phyloP scores from a whole-genome alignment of 2,113 vertebrate species.

The Diphyllodes magnificus region DNA sequence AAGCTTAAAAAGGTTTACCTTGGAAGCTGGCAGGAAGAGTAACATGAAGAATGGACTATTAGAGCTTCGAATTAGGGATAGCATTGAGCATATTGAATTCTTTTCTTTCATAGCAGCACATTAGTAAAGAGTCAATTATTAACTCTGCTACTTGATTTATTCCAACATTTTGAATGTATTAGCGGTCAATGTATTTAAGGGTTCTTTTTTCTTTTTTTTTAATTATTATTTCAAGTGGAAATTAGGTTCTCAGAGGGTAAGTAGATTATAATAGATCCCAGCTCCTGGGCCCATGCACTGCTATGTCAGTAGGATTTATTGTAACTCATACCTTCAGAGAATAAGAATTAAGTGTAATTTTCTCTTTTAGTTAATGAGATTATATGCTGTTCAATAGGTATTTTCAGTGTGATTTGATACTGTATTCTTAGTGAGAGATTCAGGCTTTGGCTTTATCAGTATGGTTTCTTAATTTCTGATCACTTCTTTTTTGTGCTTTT shows the following conservation, averaged over 20 bases:
- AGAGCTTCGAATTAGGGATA: background rate
- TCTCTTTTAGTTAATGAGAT: conserved; percentile 19
- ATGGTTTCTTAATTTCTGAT: background rate
- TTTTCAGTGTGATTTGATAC: background rate
- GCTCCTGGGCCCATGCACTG: background rate
- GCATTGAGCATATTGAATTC: background rate
- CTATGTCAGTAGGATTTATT: conserved; percentile 11
- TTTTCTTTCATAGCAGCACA: background rate
- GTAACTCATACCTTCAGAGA: background rate
- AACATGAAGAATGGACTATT: background rate
- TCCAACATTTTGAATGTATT: conserved; percentile 4
- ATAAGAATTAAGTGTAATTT: conserved; percentile 34
- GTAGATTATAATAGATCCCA: conserved; percentile 32
- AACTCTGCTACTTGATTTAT: conserved; percentile 39
- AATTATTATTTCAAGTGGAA: conserved; percentile 34
- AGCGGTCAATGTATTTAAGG: background rate
- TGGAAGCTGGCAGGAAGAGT: background rate
- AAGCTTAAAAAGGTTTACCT: background rate
- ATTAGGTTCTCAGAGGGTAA: conserved; percentile 33
- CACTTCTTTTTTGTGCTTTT: background rate
- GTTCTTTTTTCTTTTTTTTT: background rate
- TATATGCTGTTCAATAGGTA: background rate
- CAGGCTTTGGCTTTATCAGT: background rate
- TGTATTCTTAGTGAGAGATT: background rate
- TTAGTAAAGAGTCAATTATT: conserved; percentile 46